Percentiles rank a stretch among this genome's conserved stretches.
Conservation (phyloP, 2,888 invertebrate genomes). For the Aromia moschata region DNA sequence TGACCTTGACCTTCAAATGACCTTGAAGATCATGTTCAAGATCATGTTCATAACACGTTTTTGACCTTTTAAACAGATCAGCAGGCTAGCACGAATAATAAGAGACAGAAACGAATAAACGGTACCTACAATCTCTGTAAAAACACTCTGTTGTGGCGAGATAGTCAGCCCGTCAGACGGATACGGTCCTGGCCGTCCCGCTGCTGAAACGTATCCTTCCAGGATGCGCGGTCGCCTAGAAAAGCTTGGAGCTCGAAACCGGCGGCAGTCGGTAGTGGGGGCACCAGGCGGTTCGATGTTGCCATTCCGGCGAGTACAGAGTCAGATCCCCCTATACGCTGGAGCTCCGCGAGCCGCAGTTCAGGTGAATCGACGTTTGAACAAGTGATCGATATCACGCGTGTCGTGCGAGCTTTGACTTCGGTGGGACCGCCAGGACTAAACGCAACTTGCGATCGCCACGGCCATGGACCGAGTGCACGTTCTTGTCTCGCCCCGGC, state of each 20-base stretch:
- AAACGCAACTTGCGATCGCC: constrained; percentile 25
- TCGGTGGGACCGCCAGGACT: constrained; percentile 27
- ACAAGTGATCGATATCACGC: constrained; percentile 51
- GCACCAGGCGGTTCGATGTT: constrained; percentile 45
- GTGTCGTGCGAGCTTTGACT: constrained; percentile 43
- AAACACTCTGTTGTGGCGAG: too few species aligned
- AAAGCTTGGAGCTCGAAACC: constrained; percentile 43
- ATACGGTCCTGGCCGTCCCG: constrained; percentile 36
- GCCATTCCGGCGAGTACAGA: constrained; percentile 39
- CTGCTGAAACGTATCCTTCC: constrained; percentile 39
- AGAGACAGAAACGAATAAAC: too few species aligned
- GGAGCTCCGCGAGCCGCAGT: constrained; percentile 18
- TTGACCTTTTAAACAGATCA: too few species aligned
- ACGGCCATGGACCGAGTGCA: constrained; percentile 34
- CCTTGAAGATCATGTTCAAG: too few species aligned
- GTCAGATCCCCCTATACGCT: constrained; percentile 23
- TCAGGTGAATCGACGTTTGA: constrained; percentile 53
- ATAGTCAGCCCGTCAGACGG: too few species aligned
- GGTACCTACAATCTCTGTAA: too few species aligned
- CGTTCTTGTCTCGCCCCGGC: constrained; percentile 31
- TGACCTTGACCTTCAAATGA: too few species aligned
- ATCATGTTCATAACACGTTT: too few species aligned
- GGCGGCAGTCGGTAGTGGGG: constrained; percentile 36
- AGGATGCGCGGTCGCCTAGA: constrained; percentile 45
- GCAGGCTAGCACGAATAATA: too few species aligned